phyloP scores from a whole-genome alignment of 2,888 invertebrate species.

The Cataglyphis altisquamis region DNA sequence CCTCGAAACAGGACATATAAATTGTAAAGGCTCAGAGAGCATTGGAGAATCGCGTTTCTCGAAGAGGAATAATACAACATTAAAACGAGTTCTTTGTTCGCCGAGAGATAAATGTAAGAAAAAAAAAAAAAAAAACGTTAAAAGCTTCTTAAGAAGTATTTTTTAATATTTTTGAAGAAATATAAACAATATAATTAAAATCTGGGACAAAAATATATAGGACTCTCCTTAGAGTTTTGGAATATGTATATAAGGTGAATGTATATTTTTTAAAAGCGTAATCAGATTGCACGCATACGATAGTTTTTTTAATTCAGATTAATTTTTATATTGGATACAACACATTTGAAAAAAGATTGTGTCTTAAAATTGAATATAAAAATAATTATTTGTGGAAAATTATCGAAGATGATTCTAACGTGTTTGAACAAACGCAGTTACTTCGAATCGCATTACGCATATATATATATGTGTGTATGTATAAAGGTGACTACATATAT shows the following conservation, averaged over 20 bases:
- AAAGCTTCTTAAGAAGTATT: background rate
- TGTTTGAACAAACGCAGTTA: background rate
- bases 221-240: background rate
- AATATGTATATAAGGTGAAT: too few relatives aligned
- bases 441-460: conserved; percentile 4
- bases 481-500: conserved; percentile 9
- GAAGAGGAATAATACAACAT: conserved; percentile 23
- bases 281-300: background rate
- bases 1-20: conserved; percentile 51
- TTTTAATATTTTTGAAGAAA: background rate
- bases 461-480: background rate
- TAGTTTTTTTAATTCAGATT: background rate
- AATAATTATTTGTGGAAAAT: background rate
- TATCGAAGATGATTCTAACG: background rate
- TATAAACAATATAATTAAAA: background rate
- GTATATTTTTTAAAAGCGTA: background rate
- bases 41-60: conserved; percentile 9
- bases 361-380: background rate
- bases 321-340: background rate
- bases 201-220: background rate
- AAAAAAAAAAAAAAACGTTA: background rate
- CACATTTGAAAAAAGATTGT: background rate
- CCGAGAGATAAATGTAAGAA: background rate
- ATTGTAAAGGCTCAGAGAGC: conserved; percentile 37
- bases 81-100: conserved; percentile 10